Percentiles rank a stretch among this genome's conserved stretches.
Conservation (phyloP, 2,888 invertebrate species). For the Drosophila cognata region DNA sequence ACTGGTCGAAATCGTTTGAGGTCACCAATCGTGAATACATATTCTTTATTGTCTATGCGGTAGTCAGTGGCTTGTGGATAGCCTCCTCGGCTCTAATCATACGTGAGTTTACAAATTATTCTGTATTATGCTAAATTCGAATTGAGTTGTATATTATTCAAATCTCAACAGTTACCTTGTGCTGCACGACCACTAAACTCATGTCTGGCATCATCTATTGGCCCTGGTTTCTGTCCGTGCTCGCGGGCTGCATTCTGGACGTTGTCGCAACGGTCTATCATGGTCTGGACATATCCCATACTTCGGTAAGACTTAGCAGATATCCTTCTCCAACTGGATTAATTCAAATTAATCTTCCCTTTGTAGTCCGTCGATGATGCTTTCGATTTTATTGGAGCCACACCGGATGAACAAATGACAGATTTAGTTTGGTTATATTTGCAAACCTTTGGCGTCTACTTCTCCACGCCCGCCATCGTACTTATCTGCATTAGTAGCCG, state of each 20-base stretch:
- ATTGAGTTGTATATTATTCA: neutral
- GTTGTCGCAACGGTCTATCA: constrained; percentile 85
- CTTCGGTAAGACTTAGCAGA: constrained; percentile 77
- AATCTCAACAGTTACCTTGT: constrained; percentile 69
- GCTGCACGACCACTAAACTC: constrained; percentile 73
- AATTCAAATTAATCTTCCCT: neutral
- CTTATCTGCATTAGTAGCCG: constrained; percentile 86
- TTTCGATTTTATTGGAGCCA: constrained; percentile 50
- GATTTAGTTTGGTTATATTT: constrained; percentile 19
- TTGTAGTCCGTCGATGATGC: constrained; percentile 45
- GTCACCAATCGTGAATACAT: constrained; percentile 77
- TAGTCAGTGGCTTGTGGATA: constrained; percentile 80
- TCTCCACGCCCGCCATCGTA: constrained; percentile 84
- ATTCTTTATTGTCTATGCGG: constrained; percentile 77
- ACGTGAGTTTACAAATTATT: constrained; percentile 59
- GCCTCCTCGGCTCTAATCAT: constrained; percentile 77
- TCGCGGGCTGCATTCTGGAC: constrained; percentile 84
- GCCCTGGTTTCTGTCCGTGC: constrained; percentile 85
- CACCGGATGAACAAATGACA: constrained; percentile 12
- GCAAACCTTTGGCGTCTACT: constrained; percentile 74
- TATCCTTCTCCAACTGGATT: no score
- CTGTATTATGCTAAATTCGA: neutral
- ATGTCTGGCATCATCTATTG: constrained; percentile 76
- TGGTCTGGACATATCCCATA: constrained; percentile 83
- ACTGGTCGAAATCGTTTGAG: constrained; percentile 67